Percentiles rank a stretch among this genome's conserved stretches.
Conservation (phyloP, 2,888 invertebrate species). For the Drosophila ustulata region DNA sequence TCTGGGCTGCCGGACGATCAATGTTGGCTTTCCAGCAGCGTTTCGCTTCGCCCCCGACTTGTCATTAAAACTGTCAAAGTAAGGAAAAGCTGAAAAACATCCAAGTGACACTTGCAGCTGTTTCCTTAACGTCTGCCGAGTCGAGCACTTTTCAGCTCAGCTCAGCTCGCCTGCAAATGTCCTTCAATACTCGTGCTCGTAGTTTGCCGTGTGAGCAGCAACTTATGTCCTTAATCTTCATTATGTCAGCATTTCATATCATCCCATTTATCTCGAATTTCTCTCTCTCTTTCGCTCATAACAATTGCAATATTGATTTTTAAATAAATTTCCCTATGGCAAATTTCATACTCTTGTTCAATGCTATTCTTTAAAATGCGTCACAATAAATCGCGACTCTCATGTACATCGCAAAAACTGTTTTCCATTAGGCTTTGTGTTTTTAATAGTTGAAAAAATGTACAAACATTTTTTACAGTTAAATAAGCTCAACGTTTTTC, state of each 20-base stretch:
- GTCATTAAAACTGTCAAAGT: conserved; percentile 66
- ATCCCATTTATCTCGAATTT: neutral
- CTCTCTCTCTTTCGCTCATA: neutral
- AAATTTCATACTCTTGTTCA: neutral
- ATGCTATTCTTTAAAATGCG: neutral
- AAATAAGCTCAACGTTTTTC: conserved; percentile 39
- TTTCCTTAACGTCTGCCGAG: conserved; percentile 34
- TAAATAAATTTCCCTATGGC: neutral
- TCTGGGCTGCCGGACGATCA: conserved; percentile 24
- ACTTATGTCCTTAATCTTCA: conserved; percentile 34
- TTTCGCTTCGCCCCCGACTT: conserved; percentile 4
- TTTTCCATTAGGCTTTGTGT: conserved; percentile 32
- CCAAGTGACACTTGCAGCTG: conserved; percentile 70
- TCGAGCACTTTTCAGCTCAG: conserved; percentile 21
- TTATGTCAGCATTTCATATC: conserved; percentile 24
- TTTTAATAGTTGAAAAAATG: conserved; percentile 10
- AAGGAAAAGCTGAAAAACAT: conserved; percentile 42
- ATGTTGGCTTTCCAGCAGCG: conserved; percentile 25
- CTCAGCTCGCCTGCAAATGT: conserved; percentile 34
- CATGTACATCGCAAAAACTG: conserved; percentile 24
- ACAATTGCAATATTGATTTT: conserved; percentile 1
- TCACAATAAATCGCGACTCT: conserved; percentile 1
- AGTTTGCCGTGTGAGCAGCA: conserved; percentile 31
- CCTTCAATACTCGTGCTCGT: conserved; percentile 15
- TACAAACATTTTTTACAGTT: conserved; percentile 21